Evolutionary conservation across 2,888 invertebrate genomes (phyloP), one percentile per base, ranked within the genome.

Genomic region (Phymatocera aterrima): DNA sequence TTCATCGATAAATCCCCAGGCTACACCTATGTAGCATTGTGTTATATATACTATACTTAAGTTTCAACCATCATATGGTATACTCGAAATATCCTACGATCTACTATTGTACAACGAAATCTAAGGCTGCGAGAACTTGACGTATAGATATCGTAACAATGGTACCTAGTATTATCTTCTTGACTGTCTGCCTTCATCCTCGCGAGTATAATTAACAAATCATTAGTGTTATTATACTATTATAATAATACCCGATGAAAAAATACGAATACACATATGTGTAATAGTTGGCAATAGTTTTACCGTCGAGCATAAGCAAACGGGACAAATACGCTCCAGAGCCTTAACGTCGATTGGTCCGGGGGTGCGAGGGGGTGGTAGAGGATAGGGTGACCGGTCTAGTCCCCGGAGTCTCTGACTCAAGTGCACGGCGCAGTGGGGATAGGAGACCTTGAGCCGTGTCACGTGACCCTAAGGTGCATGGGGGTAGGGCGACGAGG

Each of bases 381-480:
- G 78, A 68, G 78, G 77, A 61, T 46, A 68, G 78, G 70, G 68
- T 54, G 78, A 68, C 77, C 54, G 77, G 78, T 78, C 68, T 78
- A 57, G 78, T 78, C 78, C 65, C 72, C 24, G 72, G 34, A 72
- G 72, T 72, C 51, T 79, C 72, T 79, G 81, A 80, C 83, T 81
- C 80, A 81, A 83, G 81, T 84, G 84, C 83, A 81, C 80, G 83
- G 77, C 51, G 72, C 78, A 80, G 90, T 86, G 85, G 90, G 90
- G 89, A 89, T 90, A 89, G 87, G 88, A 88, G 92, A 92, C 92
- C 92, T 92, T 92, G 92, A 91, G 91, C 88, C 87, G 87, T 90
- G 90, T 90, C 92, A 92, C 92, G 92, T 92, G 92, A 92, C 90
- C 88, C 87, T 84, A 88, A 87, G 88, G 88, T 89, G 89, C 88